A percentile compares a stretch with the other conserved stretches of the same genome.
Conservation (phyloP, 2,888 invertebrate species). For the Halocaridina rubra region DNA sequence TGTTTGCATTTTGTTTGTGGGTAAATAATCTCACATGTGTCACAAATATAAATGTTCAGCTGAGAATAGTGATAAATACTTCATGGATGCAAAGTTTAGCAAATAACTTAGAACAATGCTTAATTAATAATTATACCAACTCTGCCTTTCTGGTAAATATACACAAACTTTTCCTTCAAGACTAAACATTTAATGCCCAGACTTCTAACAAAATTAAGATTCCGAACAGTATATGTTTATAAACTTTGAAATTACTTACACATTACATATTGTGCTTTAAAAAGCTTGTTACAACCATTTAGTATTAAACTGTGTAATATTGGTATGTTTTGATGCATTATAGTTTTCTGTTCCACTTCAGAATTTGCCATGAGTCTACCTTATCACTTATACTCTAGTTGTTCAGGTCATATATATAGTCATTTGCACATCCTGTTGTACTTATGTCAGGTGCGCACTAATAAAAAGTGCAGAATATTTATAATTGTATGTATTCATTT, state of each 20-base stretch:
- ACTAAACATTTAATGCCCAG: no score
- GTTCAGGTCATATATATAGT: not conserved
- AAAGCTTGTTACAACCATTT: not conserved
- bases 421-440: constrained; percentile 11
- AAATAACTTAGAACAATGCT: no score
- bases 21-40: no score
- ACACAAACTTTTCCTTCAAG: no score
- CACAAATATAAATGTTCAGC: no score
- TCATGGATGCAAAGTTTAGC: no score
- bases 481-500: not conserved
- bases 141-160: no score
- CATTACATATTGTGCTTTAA: not conserved
- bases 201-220: no score
- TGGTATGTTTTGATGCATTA: not conserved
- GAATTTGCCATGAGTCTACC: not conserved
- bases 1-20: no score
- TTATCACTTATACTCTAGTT: not conserved
- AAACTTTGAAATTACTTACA: not conserved
- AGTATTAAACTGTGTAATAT: not conserved
- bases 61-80: no score
- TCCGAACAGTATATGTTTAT: not conserved
- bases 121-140: no score
- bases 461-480: constrained; percentile 22
- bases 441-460: constrained; percentile 21
- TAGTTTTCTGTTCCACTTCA: not conserved